Percentiles rank a stretch among this genome's conserved stretches.
Evolutionary conservation across 1,140 invertebrate species (phyloP).

Genomic region (Caligus rogercresseyi): DNA sequence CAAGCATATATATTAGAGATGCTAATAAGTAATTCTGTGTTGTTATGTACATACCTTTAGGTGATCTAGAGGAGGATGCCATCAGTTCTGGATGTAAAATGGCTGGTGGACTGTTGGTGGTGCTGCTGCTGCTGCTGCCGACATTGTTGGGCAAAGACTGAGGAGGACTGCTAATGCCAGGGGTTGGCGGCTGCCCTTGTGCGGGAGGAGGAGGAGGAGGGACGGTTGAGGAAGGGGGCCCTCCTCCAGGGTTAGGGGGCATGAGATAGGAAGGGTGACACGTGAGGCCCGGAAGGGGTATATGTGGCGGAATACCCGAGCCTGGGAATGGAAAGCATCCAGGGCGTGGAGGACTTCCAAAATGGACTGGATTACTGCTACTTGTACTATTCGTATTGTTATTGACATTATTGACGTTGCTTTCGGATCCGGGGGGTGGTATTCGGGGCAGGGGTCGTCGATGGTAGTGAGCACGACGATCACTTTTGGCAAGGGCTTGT

Average conservation of each 20-base stretch:
- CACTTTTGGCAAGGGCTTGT: slow-evolving; percentile 8
- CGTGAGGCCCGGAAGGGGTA: slow-evolving; percentile 13
- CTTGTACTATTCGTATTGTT: not conserved
- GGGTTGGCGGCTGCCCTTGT: not conserved
- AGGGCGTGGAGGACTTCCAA: slow-evolving; percentile 10
- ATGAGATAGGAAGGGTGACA: slow-evolving; percentile 3
- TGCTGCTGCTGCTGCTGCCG: not conserved
- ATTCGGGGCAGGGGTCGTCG: slow-evolving; percentile 3
- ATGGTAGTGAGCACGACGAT: not conserved
- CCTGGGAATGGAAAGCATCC: not conserved
- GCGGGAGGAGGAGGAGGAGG: not conserved
- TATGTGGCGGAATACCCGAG: not conserved
- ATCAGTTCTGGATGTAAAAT: not conserved
- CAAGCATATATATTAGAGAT: no score
- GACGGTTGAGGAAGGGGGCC: not conserved
- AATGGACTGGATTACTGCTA: not conserved
- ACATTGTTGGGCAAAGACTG: not conserved
- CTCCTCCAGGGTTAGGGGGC: not conserved
- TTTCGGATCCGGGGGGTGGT: not conserved
- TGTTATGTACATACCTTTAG: not conserved
- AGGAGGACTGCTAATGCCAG: not conserved
- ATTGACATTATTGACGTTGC: not conserved
- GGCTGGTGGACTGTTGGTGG: not conserved
- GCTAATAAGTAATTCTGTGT: no score
- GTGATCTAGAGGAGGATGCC: not conserved